These are phyloP conservation scores for Catamblyrhynchus diadema DNA, from an alignment of 2,797 vertebrate species.

Conservation along the genomic window DNA sequence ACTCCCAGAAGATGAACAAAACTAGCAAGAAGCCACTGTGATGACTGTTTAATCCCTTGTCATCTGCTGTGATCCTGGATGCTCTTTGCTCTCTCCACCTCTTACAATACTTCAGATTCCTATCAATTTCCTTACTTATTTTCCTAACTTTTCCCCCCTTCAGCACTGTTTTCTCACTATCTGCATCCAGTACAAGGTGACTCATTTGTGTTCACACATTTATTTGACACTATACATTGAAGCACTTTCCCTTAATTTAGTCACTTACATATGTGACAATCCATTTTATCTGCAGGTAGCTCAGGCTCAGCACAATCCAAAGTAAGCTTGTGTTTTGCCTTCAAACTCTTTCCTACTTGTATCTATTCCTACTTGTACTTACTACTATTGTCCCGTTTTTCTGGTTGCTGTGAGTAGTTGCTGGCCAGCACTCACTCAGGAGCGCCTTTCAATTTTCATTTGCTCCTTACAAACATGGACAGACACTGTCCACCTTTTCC, in stretches of 20 bases:
- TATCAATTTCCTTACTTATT: background rate
- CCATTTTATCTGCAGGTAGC: background rate
- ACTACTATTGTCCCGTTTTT: background rate
- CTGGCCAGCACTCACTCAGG: background rate
- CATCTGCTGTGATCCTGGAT: background rate
- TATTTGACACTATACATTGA: background rate
- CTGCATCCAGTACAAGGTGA: background rate
- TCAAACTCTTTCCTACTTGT: background rate
- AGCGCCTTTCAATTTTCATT: background rate
- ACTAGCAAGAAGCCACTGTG: background rate
- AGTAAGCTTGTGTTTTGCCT: background rate
- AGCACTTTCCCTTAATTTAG: background rate
- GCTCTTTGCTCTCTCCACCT: background rate
- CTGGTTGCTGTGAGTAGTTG: background rate
- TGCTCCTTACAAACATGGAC: background rate
- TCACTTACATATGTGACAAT: background rate
- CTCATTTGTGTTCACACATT: background rate
- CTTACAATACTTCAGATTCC: background rate
- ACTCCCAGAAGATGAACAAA: conserved; percentile 18
- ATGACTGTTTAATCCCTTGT: background rate
- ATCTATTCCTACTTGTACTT: background rate
- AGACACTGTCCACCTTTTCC: background rate
- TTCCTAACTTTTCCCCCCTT: background rate
- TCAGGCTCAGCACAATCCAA: background rate
- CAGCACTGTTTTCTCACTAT: background rate